A percentile compares a stretch with the other conserved stretches of the same genome.
These are phyloP conservation scores for Drosophila yakuba DNA, from an alignment of 1,140 invertebrate species.

Conservation along the genomic window DNA sequence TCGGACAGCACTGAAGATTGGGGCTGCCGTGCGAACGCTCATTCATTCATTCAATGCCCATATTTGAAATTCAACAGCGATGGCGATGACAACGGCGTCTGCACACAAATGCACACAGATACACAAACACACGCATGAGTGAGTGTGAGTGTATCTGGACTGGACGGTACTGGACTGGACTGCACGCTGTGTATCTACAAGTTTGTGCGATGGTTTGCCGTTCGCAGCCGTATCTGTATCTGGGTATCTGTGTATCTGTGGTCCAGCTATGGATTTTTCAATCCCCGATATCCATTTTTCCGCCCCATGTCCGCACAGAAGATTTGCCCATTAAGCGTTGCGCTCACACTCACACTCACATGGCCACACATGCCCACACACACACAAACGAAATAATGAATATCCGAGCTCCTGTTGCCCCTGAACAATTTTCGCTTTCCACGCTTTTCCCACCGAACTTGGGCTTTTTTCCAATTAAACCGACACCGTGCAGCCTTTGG, in stretches of 20 bases:
- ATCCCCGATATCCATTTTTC: slow-evolving; percentile 83
- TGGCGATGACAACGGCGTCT: slow-evolving; percentile 71
- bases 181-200: slow-evolving; percentile 55
- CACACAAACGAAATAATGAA: slow-evolving; percentile 81
- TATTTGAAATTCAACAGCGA: slow-evolving; percentile 76
- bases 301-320: slow-evolving; percentile 77
- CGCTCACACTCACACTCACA: slow-evolving; percentile 43
- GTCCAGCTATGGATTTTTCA: slow-evolving; percentile 83
- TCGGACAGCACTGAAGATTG: slow-evolving; percentile 2
- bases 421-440: slow-evolving; percentile 43
- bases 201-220: slow-evolving; percentile 50
- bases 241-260: slow-evolving; percentile 76
- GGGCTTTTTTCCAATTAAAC: slow-evolving; percentile 78
- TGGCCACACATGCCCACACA: slow-evolving; percentile 7
- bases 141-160: slow-evolving; percentile 29
- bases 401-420: slow-evolving; percentile 49
- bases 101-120: slow-evolving; percentile 24
- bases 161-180: not conserved
- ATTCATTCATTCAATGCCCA: slow-evolving; percentile 73
- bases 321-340: slow-evolving; percentile 81
- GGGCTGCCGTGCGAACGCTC: slow-evolving; percentile 39
- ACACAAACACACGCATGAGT: slow-evolving; percentile 21
- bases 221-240: slow-evolving; percentile 58
- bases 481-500: slow-evolving; percentile 58
- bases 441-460: slow-evolving; percentile 31